Percentiles rank a stretch among this genome's conserved stretches.
These are phyloP conservation scores for Platyscapa corneri DNA, from an alignment of 1,140 invertebrate species.

Conservation along the genomic window DNA sequence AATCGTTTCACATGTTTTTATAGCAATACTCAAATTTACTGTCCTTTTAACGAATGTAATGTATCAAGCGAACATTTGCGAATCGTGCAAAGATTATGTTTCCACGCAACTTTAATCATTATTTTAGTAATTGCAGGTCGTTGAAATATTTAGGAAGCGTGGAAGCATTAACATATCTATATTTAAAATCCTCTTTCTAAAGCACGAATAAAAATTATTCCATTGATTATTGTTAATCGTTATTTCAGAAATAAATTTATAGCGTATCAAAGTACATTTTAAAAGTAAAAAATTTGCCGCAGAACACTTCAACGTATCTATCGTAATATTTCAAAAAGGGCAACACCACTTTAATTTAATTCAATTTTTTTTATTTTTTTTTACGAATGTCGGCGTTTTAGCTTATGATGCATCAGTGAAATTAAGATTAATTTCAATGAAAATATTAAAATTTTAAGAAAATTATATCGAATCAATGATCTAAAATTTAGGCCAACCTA, in stretches of 20 bases:
- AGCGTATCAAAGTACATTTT: too few species aligned
- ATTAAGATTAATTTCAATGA: too few species aligned
- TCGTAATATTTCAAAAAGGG: not conserved
- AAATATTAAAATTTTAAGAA: too few species aligned
- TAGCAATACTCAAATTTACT: not conserved
- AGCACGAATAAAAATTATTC: not conserved
- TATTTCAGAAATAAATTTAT: not conserved
- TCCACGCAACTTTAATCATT: not conserved
- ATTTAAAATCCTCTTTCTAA: not conserved
- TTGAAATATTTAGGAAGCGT: not conserved
- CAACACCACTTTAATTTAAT: too few species aligned
- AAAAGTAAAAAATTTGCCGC: too few species aligned
- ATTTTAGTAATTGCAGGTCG: not conserved
- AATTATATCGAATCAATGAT: too few species aligned
- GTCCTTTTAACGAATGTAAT: not conserved
- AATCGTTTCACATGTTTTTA: not conserved
- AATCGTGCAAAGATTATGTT: not conserved
- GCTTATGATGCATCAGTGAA: too few species aligned
- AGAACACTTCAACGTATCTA: not conserved
- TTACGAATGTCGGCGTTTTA: too few species aligned
- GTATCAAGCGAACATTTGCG: slow-evolving; percentile 10
- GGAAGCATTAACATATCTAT: not conserved
- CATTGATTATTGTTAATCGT: not conserved
- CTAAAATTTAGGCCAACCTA: too few species aligned
- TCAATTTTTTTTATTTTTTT: too few species aligned